phyloP scores from a whole-genome alignment of 2,888 invertebrate genomes.

The Ormyrus labotus region DNA sequence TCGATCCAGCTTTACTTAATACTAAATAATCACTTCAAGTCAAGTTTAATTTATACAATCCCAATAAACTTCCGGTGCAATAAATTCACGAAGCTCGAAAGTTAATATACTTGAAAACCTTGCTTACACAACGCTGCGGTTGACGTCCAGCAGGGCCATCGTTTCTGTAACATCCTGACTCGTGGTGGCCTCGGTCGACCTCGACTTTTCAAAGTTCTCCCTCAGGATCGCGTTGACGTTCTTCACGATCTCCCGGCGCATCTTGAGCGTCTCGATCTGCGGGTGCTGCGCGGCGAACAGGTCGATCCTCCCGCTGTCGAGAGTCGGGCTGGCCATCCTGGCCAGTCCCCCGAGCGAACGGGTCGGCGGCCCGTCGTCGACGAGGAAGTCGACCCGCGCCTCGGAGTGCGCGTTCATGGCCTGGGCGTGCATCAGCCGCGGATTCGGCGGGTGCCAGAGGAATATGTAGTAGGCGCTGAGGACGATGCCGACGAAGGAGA shows the following conservation, averaged over 20 bases:
- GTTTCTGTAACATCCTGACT: not conserved
- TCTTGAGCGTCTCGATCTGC: slow-evolving; percentile 29
- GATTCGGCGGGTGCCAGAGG: slow-evolving; percentile 85
- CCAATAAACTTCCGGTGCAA: no score
- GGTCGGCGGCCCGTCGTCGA: not conserved
- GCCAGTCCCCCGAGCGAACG: not conserved
- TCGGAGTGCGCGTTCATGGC: slow-evolving; percentile 56
- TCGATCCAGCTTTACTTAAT: no score
- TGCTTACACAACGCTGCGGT: slow-evolving; percentile 10
- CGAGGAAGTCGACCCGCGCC: slow-evolving; percentile 4
- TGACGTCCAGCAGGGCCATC: not conserved
- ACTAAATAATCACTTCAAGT: no score
- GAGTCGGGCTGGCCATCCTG: not conserved
- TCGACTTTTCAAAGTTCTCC: slow-evolving; percentile 42
- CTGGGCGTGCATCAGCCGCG: slow-evolving; percentile 70
- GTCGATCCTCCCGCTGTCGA: not conserved
- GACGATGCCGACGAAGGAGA: slow-evolving; percentile 89
- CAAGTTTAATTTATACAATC: no score
- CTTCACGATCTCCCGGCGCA: slow-evolving; percentile 50
- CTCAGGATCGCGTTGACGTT: slow-evolving; percentile 49
- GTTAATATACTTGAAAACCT: not conserved
- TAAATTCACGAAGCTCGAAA: no score
- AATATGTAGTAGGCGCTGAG: slow-evolving; percentile 89
- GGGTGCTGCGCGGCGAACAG: not conserved
- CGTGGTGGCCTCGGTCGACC: not conserved